Evolutionary conservation across 1,140 invertebrate species (phyloP), one percentile per base, ranked within the genome.

Genomic region (Scaptomyza pallida): DNA sequence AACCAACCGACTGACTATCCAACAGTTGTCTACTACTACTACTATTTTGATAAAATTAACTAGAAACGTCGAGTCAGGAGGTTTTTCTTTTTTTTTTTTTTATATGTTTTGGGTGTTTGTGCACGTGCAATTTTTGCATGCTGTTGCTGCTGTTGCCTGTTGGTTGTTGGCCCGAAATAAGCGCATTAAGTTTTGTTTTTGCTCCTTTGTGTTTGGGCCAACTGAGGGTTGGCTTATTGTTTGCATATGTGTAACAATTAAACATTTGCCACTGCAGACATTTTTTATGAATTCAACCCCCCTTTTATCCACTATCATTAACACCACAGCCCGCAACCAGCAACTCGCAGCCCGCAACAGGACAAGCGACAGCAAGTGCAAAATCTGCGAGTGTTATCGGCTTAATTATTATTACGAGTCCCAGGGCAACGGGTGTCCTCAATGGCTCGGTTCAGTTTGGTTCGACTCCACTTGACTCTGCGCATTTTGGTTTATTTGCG

Each of bases 191-290:
- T 57, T 63, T 70, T 65, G 26, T 51, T 44, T 54, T 15, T 59
- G 9, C 43, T 35, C 10, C 15, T 26, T 52, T 16, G 30, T 35
- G 5, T 30, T 30, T 30, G 8, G 13, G 26, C 57, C 35, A 41
- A 13, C 40, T 44, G 52, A 56, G 71, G 81, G 80, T 85, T 64
- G 52, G 63, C 69, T 77, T 78, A 82, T 78, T 89, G 82, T 78
- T 89, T 89, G 78, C 83, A 88, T 88, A 83, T 89, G 83, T 88
- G 86, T 72, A 80, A 85, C 86, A 89, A 89, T 89, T 89, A 89
- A 86, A 56, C 80, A 82, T 89, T 85, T 75, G 55, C 70, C 74
- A 57, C 56, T 52, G 62, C 75, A 88, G 77, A 86, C 81, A 78
- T 88, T 86, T 88, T 86, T 86, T 86, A 88, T 73, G 47, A 33